phyloP scores from a whole-genome alignment of 2,888 invertebrate genomes.

The Pecten maximus region DNA sequence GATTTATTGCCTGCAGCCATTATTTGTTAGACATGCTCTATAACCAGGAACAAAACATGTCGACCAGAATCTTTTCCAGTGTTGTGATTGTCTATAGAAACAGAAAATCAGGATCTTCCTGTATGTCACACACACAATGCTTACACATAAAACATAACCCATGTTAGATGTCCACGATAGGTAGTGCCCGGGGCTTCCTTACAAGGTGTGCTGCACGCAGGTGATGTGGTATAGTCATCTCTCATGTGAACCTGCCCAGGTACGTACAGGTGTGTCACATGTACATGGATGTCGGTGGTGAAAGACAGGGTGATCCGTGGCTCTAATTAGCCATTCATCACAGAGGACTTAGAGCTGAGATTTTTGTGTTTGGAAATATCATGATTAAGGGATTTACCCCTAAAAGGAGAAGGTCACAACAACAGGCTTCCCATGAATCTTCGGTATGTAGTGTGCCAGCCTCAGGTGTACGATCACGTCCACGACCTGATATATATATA shows the following conservation, averaged over 20 bases:
- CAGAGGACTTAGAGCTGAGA: not conserved
- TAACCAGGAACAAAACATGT: not conserved
- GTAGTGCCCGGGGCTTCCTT: not conserved
- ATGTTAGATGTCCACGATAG: conserved; percentile 13
- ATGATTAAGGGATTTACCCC: conserved; percentile 28
- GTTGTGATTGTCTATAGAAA: not conserved
- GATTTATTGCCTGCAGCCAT: not conserved
- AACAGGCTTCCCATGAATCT: not conserved
- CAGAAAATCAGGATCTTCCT: not conserved
- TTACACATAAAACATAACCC: not conserved
- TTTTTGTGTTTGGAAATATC: conserved; percentile 9
- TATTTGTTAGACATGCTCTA: not conserved
- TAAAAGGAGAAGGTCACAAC: conserved; percentile 35
- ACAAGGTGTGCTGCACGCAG: conserved; percentile 28
- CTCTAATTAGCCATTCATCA: conserved; percentile 27
- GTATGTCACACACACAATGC: conserved; percentile 13
- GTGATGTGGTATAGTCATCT: conserved; percentile 30
- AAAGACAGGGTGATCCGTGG: not conserved
- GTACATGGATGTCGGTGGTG: not conserved
- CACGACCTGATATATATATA: not conserved
- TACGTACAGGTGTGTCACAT: conserved; percentile 20
- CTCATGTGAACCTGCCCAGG: conserved; percentile 8
- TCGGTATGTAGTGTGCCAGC: not conserved
- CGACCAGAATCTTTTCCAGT: not conserved
- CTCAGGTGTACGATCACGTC: not conserved